Evolutionary conservation across 1,140 invertebrate species (phyloP).

Genomic region (Hypothenemus hampei): DNA sequence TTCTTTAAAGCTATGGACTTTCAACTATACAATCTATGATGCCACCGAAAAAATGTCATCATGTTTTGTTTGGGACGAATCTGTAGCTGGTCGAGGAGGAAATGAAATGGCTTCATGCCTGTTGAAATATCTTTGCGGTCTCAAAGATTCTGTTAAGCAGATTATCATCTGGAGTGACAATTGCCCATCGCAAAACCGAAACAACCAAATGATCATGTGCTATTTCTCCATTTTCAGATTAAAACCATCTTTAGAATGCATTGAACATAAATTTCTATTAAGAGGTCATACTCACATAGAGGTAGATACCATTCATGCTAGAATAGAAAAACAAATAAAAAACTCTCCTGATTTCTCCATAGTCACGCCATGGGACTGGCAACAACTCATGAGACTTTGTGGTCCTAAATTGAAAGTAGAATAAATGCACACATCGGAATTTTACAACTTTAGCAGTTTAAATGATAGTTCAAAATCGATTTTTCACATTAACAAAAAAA

Average conservation of each 20-base stretch:
- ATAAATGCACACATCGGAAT: conserved; percentile 3
- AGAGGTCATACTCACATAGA: conserved; percentile 23
- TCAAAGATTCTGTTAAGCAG: background rate
- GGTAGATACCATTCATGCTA: conserved; percentile 12
- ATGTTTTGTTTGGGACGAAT: conserved; percentile 17
- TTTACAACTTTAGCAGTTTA: conserved; percentile 12
- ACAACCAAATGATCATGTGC: no score
- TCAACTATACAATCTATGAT: conserved; percentile 19
- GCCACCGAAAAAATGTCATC: background rate
- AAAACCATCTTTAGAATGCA: conserved; percentile 9
- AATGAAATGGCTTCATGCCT: conserved; percentile 22
- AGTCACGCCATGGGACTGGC: conserved; percentile 19
- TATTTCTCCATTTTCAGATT: no score
- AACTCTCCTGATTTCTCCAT: conserved; percentile 7
- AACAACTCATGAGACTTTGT: conserved; percentile 12
- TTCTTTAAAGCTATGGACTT: conserved; percentile 10
- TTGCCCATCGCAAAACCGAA: no score
- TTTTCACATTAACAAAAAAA: background rate
- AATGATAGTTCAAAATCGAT: background rate
- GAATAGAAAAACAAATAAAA: conserved; percentile 18
- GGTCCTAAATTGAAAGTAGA: background rate
- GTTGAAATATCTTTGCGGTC: background rate
- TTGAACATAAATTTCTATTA: conserved; percentile 24
- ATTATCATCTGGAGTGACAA: no score
- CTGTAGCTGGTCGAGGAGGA: conserved; percentile 9